Evolutionary conservation across 2,113 vertebrate genomes (phyloP), one percentile per base, ranked within the genome.

Genomic region (Bubalus kerabau): DNA sequence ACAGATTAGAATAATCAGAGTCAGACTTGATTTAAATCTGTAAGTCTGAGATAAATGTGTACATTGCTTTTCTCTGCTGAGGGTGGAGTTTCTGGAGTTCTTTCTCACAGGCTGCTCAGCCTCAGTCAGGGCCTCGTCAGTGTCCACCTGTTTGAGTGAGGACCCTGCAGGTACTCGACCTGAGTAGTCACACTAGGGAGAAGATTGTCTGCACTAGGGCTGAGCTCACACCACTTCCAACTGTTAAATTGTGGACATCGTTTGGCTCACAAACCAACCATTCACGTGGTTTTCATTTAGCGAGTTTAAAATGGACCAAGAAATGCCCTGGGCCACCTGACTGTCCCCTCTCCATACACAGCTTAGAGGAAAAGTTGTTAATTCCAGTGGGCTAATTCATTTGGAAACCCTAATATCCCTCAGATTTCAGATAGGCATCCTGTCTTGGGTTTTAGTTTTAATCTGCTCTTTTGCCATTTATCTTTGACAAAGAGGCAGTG

Each of bases 81-180:
- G 67, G 30, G 2, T 0, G 13, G 40, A 19, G 16, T 30, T 90
- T 93, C 21, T 26, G 3, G 50, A 67, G 32, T 59, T 7, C 26
- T 81, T 40, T 54, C 14, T 78, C 30, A 13, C 6, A 19, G 67
- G 26, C 46, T 89, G 52, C 88, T 64, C 36, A 80, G 48, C 96
- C 17, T 87, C 36, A 11, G 71, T 84, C 95, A 95, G 98, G 91
- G 64, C 87, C 71, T 64, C 17, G 84, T 60, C 21, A 86, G 81
- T n/a, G 40, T 97, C 96, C 90, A 82, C 96, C 97, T 98, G 96
- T 71, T 95, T 85, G 1, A 96, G 97, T 50, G 95, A 97, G 80
- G 67, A 80, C 80, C 95, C 92, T 97, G 89, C 48, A 64, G 83
- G 2, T 3, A 16, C 86, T 94, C 89, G 93, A 82, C 95, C 88